Evolutionary conservation across 2,113 vertebrate genomes (phyloP).

Genomic region (Drymodes brunneopygia): DNA sequence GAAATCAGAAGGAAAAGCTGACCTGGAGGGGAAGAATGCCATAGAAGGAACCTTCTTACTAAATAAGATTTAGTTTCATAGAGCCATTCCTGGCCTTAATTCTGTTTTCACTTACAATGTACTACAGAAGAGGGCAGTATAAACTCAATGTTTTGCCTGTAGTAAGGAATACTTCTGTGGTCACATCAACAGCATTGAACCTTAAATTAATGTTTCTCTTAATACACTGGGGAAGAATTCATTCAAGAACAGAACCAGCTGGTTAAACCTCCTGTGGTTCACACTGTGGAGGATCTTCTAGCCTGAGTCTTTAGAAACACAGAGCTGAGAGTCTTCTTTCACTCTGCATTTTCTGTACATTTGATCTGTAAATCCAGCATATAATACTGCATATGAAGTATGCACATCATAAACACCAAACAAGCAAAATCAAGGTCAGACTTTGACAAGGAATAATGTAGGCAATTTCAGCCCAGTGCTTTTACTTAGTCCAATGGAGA

Average conservation of each 20-base stretch:
- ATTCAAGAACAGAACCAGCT: background rate
- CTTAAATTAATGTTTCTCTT: background rate
- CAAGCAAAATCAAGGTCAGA: background rate
- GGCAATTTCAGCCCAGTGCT: background rate
- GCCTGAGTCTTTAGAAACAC: background rate
- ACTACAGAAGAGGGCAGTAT: conserved; percentile 54
- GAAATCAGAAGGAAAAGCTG: background rate
- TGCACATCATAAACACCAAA: background rate
- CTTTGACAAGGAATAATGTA: background rate
- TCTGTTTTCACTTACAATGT: background rate
- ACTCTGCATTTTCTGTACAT: background rate
- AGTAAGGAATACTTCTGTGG: background rate
- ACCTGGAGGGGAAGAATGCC: background rate
- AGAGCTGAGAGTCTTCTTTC: background rate
- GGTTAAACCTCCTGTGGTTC: background rate
- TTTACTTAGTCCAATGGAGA: background rate
- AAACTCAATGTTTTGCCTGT: background rate
- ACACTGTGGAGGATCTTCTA: background rate
- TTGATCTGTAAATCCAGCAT: background rate
- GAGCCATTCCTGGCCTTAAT: background rate
- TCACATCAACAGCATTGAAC: background rate
- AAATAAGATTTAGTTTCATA: background rate
- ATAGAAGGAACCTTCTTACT: background rate
- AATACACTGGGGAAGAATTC: background rate
- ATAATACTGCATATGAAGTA: background rate